Conservation (phyloP, 2,888 invertebrate species). For the Arge pagana region DNA sequence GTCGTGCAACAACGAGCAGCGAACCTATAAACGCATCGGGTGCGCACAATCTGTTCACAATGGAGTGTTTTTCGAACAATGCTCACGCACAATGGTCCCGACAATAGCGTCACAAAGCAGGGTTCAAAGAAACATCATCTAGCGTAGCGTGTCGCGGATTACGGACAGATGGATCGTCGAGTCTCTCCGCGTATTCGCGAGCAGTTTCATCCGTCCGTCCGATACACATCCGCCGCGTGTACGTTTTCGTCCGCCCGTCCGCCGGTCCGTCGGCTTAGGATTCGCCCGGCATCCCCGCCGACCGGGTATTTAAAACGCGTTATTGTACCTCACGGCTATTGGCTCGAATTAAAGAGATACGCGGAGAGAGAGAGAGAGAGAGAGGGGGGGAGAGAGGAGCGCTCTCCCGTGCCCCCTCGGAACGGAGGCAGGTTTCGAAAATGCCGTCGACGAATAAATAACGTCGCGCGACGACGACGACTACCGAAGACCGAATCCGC, state of each 20-base stretch:
- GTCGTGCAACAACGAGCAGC: too few relatives aligned
- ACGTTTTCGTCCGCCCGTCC: too few relatives aligned
- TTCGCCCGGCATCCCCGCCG: too few relatives aligned
- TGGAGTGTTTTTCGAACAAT: conserved; percentile 47
- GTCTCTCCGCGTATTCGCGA: not conserved
- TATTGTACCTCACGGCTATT: too few relatives aligned
- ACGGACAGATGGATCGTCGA: conserved; percentile 8
- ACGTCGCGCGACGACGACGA: not conserved
- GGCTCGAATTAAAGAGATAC: conserved; percentile 12
- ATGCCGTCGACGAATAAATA: conserved; percentile 10
- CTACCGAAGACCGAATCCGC: too few relatives aligned
- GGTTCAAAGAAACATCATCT: conserved; percentile 52
- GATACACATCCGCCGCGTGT: too few relatives aligned
- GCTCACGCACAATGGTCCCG: conserved; percentile 30
- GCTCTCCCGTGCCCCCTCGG: not conserved
- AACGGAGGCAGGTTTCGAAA: conserved; percentile 6
- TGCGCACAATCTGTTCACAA: conserved; percentile 51
- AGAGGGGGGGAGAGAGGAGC: too few relatives aligned
- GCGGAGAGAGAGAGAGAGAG: too few relatives aligned
- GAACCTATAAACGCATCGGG: conserved; percentile 29
- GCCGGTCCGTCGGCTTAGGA: too few relatives aligned
- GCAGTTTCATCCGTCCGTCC: too few relatives aligned
- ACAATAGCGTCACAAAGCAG: conserved; percentile 51
- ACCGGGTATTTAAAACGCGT: too few relatives aligned
- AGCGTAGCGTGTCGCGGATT: conserved; percentile 12